Evolutionary conservation across 2,113 vertebrate species (phyloP), one percentile per base, ranked within the genome.

Genomic region (Bufo bufo): DNA sequence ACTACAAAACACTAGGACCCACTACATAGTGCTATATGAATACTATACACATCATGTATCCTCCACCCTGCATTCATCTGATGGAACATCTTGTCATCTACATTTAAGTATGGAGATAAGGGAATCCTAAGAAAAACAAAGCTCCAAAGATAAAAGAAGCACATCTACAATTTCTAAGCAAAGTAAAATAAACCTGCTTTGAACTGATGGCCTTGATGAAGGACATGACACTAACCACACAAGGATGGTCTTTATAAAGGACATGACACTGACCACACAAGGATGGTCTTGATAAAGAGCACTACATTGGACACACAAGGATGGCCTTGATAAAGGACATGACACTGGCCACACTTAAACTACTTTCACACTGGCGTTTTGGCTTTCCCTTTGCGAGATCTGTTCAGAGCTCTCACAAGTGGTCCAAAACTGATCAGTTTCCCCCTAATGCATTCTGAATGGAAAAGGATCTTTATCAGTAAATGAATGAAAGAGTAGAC

Each of bases 111-210:
- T 49, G 47, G 72, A 75, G 72, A 7, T 75, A 20, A 4, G 19
- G 17, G 72, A 75, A 75, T 9, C 45, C 72, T 75, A 75, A 75
- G 72, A 50, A 75, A 75, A 75, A 75, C 72, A 75, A 16, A 49
- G 19, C 45, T 50, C 71, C 2, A 19, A 13, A 74, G 71, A 74
- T 74, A 74, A 17, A 63, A 45, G 14, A 20, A 45, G 58, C 7
- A 45, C 4, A 47, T 75, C 72, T 50, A 20, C 72, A 49, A 20
- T 47, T 75, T 75, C 72, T 50, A 75, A 75, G 72, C 3, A 49
- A 20, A 20, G 72, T 6, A 75, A 75, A 75, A 75, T 75, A 75
- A 75, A 75, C 72, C 20, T 75, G 72, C 72, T 75, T 75, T 75
- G 72, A 75, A 49, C 72, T 17, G 72, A 75, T 50, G 47, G 72